Evolutionary conservation across 1,140 invertebrate species (phyloP), one percentile per base, ranked within the genome.

Genomic region (Brachystomella parvula): DNA sequence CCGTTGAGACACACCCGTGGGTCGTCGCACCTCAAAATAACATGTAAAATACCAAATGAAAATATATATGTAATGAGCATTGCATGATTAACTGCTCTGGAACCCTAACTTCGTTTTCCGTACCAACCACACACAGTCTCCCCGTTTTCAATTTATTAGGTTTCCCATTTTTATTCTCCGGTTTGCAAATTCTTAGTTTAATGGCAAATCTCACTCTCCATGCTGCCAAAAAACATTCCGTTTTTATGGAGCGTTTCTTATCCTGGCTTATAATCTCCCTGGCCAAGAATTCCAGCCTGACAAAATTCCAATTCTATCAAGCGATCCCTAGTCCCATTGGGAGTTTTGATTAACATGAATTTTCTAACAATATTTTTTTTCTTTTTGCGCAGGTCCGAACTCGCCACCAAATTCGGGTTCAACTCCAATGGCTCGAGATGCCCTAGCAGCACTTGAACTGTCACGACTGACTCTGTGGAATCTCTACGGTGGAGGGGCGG

Each of bases 391-490:
- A 76, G 83, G 78, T 64, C 84, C 78, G 70, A 71, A 80, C 6
- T 83, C 85, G 15, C 84, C 84, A 31, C 84, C 84, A 12, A 76
- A 81, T 1, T 79, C 79, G 6, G 76, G 79, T 29, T 79, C 80
- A 15, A 81, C 82, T 3, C 80, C 80, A 19, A 81, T 83, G 31
- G 58, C 66, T 26, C 73, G 75, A 0, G 76, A 76, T 31, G 81
- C 84, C 0, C 77, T 90, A 32, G 86, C 82, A 63, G 85, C 85
- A 2, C 76, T 88, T 15, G 88, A 90, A 69, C 83, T 90, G 78
- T 86, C 86, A 0, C 82, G 87, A 35, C 81, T 91, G 61, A 87
- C 87, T 0, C 78, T 92, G 0, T 92, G 89, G 87, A 90, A 87
- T 73, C 81, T 91, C 73, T 91, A 89, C 77, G 44, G 82, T 82